A percentile compares a stretch with the other conserved stretches of the same genome.
Evolutionary conservation across 2,113 vertebrate species (phyloP).

Genomic region (Chloroceryle aenea): DNA sequence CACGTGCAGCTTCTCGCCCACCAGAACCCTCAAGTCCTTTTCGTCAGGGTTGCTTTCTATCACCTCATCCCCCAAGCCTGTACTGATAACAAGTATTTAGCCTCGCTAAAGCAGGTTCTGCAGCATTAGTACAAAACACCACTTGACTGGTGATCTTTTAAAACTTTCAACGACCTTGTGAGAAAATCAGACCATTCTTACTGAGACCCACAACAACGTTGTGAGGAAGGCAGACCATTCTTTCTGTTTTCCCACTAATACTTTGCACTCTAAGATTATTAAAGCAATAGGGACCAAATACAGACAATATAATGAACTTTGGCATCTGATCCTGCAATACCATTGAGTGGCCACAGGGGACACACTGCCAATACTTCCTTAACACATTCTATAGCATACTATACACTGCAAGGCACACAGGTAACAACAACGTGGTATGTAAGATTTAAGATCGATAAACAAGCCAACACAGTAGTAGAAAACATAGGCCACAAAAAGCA

Average conservation of each 20-base stretch:
- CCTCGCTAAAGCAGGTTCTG: not conserved
- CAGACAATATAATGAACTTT: not conserved
- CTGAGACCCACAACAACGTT: not conserved
- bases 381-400: not conserved
- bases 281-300: not conserved
- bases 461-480: not conserved
- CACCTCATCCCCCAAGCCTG: too few relatives aligned
- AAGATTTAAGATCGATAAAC: not conserved
- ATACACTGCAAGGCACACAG: not conserved
- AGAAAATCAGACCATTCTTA: too few relatives aligned
- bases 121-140: not conserved
- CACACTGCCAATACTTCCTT: not conserved
- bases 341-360: fast-evolving
- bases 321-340: not conserved
- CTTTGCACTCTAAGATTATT: not conserved
- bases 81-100: not conserved
- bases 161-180: not conserved
- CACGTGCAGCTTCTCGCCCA: too few relatives aligned
- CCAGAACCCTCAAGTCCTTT: too few relatives aligned
- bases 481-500: not conserved
- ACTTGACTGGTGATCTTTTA: not conserved
- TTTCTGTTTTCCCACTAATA: not conserved
- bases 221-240: not conserved
- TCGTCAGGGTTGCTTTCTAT: too few relatives aligned
- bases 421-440: not conserved